phyloP scores from a whole-genome alignment of 2,797 vertebrate species.

The Dromococcyx pavoninus region DNA sequence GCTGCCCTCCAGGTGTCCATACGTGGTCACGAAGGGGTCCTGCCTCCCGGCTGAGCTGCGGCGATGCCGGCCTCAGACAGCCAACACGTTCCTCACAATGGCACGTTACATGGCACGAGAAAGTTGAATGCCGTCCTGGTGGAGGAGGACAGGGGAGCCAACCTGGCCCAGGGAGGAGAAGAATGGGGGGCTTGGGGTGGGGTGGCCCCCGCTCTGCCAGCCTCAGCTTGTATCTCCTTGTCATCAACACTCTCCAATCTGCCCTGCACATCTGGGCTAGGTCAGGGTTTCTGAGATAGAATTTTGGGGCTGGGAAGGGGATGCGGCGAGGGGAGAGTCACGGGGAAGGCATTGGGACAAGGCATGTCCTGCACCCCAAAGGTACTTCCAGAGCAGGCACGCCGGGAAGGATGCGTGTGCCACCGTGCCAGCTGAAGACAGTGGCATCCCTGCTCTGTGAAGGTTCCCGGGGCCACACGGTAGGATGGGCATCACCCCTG shows the following conservation, averaged over 20 bases:
- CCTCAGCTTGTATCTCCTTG: neutral
- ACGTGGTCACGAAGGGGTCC: neutral
- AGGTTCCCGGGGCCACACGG: fast-evolving
- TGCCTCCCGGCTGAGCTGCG: neutral
- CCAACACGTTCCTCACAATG: slow-evolving; percentile 79
- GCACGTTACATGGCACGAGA: slow-evolving; percentile 78
- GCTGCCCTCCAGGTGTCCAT: neutral
- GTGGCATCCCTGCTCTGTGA: fast-evolving
- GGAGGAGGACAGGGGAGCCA: neutral
- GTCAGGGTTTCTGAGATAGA: neutral
- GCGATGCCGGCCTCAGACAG: slow-evolving; percentile 62
- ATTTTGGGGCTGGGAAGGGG: neutral
- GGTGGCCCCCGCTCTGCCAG: neutral
- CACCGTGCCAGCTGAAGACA: fast-evolving
- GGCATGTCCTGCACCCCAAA: fast-evolving
- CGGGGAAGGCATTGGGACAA: neutral
- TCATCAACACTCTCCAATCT: neutral
- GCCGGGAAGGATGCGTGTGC: fast-evolving
- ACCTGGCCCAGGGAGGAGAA: neutral
- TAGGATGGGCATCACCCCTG: fast-evolving
- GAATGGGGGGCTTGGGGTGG: neutral
- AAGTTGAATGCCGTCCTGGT: neutral
- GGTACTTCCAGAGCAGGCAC: fast-evolving
- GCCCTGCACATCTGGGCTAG: neutral
- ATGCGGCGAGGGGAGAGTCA: fast-evolving